Evolutionary conservation across 2,797 vertebrate species (phyloP), one percentile per base, ranked within the genome.

Genomic region (Rhinella marina): DNA sequence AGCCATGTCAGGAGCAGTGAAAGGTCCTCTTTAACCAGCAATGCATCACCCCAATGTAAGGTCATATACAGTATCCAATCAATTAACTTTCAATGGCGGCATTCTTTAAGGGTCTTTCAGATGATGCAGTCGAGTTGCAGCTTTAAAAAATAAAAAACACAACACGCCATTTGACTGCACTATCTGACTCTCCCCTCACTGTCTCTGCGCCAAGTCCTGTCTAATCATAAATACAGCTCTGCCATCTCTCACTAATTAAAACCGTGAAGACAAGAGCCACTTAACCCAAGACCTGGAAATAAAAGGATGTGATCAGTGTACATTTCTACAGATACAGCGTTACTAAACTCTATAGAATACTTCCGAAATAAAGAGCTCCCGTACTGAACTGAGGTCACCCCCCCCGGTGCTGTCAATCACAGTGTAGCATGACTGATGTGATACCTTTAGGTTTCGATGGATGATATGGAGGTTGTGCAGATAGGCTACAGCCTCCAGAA

Each of bases 401-500:
- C 80, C 7, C n/a, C 17, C 4, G 17, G 14, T 6, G 57, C 17
- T 7, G n/a, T 23, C 66, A 25, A 6, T 62, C 32, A 52, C 48
- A 1, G 41, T 13, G 11, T 9, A 52, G 72, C 17, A 50, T 75
- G 72, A 61, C 64, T 72, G 29, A 50, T 29, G 23, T 19, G 21
- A 48, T 90, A 97, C 96, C 96, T 97, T 97, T 21, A 97, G 93
- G 91, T 97, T 97, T 88, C 96, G 95, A 91, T 97, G 96, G 85
- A 97, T 95, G 85, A 97, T 97, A 91, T 96, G 96, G 87, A 97
- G 95, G 70, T 95, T 96, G 92, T 97, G 96, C 85, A 97, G 93
- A 92, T 97, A 97, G 2, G 96, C 95, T 86, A 96, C 95, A 21
- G 96, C 96, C 91, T 97, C 96, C 29, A 97, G 94, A 54, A 97